Evolutionary conservation across 2,888 invertebrate species (phyloP), one percentile per base, ranked within the genome.

Genomic region (Torymus aiolomorphi): DNA sequence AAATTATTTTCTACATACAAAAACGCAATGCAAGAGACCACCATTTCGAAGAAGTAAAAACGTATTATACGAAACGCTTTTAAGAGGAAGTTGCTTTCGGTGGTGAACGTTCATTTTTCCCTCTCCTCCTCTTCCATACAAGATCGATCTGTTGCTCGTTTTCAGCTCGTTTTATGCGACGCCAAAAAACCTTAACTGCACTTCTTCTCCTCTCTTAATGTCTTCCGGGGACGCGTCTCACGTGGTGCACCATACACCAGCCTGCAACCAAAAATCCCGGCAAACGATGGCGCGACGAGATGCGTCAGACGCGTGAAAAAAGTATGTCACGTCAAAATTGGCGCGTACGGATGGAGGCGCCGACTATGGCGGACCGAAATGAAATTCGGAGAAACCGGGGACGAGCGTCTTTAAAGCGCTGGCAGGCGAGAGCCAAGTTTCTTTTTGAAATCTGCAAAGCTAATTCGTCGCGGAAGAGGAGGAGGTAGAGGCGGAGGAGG

Each of bases 321-420:
- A 77, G 73, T 80, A 65, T 80, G 80, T 80, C 80, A 57, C 65
- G 69, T 80, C 67, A 51, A 73, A 71, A 71, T 75, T 66, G 56
- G 51, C 20, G 77, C n/a, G n/a, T n/a, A n/a, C n/a, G 4, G 61
- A 49, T 14, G 42, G 24, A 1, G 20, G 13, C 63, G 31, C 2
- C 52, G 56, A 0, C 54, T 51, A 2, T 51, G 56, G 16, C 20
- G 14, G 42, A 65, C 80, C 10, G 16, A 77, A 76, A 77, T 80
- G 72, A 76, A 76, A 73, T 80, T 80, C 80, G 51, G 65, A 18
- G 80, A 80, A 80, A 62, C 61, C 42, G 2, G 66, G 2, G 24
- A 24, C 24, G 24, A 24, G 24, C 24, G 24, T 24, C 24, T 24
- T 24, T 24, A 24, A 24, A 52, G 24, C 65, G 65, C 12, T 11